These are phyloP conservation scores for Cartodere bifasciata DNA, from an alignment of 2,888 invertebrate species.

Conservation along the genomic window DNA sequence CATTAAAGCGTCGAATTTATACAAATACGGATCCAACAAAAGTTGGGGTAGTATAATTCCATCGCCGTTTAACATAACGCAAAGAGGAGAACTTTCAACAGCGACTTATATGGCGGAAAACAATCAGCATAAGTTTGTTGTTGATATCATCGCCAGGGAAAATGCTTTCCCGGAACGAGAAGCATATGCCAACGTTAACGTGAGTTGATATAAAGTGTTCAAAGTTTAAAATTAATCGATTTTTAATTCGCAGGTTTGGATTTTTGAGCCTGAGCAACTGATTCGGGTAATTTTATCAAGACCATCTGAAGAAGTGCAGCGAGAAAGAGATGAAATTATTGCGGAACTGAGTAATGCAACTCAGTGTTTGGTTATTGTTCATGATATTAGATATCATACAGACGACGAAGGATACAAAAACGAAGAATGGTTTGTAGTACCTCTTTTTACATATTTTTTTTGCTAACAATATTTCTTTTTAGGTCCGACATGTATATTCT, in stretches of 20 bases:
- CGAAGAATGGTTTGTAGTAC: conserved; percentile 49
- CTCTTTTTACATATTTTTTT: conserved; percentile 7
- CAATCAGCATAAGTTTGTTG: conserved; percentile 74
- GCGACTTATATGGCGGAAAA: conserved; percentile 79
- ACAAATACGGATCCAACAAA: conserved; percentile 61
- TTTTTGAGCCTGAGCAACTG: conserved; percentile 72
- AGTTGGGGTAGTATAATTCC: conserved; percentile 79
- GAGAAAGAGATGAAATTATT: conserved; percentile 58
- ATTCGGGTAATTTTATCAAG: conserved; percentile 75
- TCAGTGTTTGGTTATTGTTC: conserved; percentile 64
- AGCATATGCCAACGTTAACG: conserved; percentile 64
- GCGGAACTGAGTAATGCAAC: conserved; percentile 64
- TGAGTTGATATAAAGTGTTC: conserved; percentile 40
- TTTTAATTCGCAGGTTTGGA: conserved; percentile 73
- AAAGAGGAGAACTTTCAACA: conserved; percentile 58
- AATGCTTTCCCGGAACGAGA: conserved; percentile 64
- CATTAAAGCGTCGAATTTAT: conserved; percentile 69
- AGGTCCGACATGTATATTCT: conserved; percentile 82
- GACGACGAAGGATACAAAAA: conserved; percentile 49
- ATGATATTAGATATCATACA: conserved; percentile 62
- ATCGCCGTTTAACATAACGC: conserved; percentile 71
- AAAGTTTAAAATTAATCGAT: too few species aligned
- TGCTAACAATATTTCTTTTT: too few species aligned
- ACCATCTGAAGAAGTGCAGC: conserved; percentile 62
- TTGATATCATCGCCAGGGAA: conserved; percentile 76